Percentiles rank a stretch among this genome's conserved stretches.
Conservation (phyloP, 2,888 invertebrate species). For the Xylota sylvarum region DNA sequence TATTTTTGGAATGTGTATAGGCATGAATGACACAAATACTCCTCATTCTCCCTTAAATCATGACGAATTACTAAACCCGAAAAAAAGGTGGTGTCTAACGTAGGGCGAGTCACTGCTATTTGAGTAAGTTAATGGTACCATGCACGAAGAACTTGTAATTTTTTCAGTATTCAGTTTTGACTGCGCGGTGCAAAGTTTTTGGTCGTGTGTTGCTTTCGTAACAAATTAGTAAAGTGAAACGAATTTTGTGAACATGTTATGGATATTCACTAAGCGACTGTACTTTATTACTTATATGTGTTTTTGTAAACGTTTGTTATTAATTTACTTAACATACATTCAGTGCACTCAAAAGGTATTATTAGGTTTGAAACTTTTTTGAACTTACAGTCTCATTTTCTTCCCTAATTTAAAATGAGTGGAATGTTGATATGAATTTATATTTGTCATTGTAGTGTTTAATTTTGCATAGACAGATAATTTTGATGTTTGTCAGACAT, state of each 20-base stretch:
- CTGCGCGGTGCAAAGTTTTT: neutral
- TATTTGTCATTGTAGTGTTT: too few species aligned
- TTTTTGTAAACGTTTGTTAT: too few species aligned
- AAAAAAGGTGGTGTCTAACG: neutral
- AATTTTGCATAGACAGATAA: too few species aligned
- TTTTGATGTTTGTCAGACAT: too few species aligned
- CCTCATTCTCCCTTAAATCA: neutral
- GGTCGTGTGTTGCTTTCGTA: slow-evolving; percentile 1
- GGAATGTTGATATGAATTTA: too few species aligned
- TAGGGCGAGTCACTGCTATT: neutral
- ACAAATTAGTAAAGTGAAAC: neutral
- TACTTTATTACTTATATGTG: too few species aligned
- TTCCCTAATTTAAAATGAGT: too few species aligned
- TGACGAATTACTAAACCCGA: slow-evolving; percentile 21
- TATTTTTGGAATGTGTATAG: slow-evolving; percentile 28
- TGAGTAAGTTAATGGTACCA: slow-evolving; percentile 21
- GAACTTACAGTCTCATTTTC: too few species aligned
- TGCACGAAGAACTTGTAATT: slow-evolving; percentile 18
- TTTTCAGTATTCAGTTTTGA: neutral
- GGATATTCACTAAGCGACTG: neutral
- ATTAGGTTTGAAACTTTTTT: too few species aligned
- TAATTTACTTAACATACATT: too few species aligned
- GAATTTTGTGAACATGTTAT: neutral
- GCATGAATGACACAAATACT: slow-evolving; percentile 18
- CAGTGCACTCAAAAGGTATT: too few species aligned